phyloP scores from a whole-genome alignment of 2,797 vertebrate genomes.

The Protonibea diacanthus region DNA sequence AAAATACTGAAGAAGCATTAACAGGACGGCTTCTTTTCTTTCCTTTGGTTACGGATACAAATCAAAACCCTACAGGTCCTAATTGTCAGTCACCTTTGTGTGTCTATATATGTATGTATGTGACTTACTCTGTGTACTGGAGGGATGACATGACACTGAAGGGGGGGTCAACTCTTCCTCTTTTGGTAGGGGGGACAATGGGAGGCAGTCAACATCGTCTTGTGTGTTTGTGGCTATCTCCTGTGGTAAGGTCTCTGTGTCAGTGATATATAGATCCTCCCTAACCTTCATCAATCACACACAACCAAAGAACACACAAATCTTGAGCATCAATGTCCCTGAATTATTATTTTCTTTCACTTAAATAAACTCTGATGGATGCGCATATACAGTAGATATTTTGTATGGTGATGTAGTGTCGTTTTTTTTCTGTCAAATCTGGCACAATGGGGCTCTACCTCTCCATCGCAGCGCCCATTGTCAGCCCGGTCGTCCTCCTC shows the following conservation, averaged over 20 bases:
- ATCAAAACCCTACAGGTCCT: neutral
- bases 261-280: conserved; percentile 43
- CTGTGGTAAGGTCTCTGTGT: conserved; percentile 44
- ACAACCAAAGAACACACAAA: conserved; percentile 12
- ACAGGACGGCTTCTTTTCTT: neutral
- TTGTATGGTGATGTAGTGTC: neutral
- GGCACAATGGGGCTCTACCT: conserved; percentile 44
- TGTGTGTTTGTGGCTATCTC: conserved; percentile 50
- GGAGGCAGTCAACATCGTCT: conserved; percentile 43
- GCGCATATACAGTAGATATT: neutral
- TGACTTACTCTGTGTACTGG: conserved; percentile 56
- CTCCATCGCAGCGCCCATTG: conserved; percentile 32
- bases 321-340: neutral
- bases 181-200: conserved; percentile 48
- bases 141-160: conserved; percentile 52
- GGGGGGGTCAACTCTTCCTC: conserved; percentile 47
- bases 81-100: neutral
- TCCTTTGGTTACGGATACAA: neutral
- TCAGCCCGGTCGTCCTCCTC: conserved; percentile 15
- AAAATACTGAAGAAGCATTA: neutral
- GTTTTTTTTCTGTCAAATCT: neutral
- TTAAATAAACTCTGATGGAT: neutral
- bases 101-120: conserved; percentile 3
- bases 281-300: conserved; percentile 45
- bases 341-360: neutral